Base-by-base conservation (phyloP, 2,113 vertebrate species). In the Hyla sarda region DNA sequence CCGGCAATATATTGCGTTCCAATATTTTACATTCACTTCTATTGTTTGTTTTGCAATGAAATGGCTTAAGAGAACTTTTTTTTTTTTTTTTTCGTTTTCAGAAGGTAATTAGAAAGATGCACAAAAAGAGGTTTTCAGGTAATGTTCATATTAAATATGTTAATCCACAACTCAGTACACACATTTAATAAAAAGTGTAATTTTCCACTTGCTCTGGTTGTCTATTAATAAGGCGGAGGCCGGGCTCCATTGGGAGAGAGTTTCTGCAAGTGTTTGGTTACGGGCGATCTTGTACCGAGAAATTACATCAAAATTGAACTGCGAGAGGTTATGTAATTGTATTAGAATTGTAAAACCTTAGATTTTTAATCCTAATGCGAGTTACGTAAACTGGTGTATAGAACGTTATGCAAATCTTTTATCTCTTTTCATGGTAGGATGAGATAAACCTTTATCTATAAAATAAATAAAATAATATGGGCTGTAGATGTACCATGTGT, bases 61-160 rank as follows among this genome's bases (percentile, higher is more conserved):
- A 94, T 94, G 92, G 92, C 92, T 94, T 93, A 93, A 92, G 88
- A 89, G 89, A 93, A 93, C 87, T 89, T 89, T 89, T 88, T 94
- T 52, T 67, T 17, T 93, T 94, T 95, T 93, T 95, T 41, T 41
- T 41, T 41, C 8, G 3, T 8, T 95, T 95, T 92, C 93, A 93
- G 91, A 93, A 90, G 92, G 92, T 95, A 94, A 95, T 95, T 95
- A 95, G 92, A 94, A 90, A 89, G 89, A 89, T 88, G 88, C 90
- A 90, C 89, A 94, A 80, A 95, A 94, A 93, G 90, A 95, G 91
- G 92, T 93, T 95, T 94, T 91, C 93, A 95, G 94, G 94, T 95
- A 95, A 95, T 93, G 92, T 87, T 93, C 92, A 94, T 95, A 95
- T 95, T 94, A 95, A 95, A 94, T 95, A 95, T 95, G 94, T 94